phyloP scores from a whole-genome alignment of 2,888 invertebrate genomes.

The Microplitis manilae region DNA sequence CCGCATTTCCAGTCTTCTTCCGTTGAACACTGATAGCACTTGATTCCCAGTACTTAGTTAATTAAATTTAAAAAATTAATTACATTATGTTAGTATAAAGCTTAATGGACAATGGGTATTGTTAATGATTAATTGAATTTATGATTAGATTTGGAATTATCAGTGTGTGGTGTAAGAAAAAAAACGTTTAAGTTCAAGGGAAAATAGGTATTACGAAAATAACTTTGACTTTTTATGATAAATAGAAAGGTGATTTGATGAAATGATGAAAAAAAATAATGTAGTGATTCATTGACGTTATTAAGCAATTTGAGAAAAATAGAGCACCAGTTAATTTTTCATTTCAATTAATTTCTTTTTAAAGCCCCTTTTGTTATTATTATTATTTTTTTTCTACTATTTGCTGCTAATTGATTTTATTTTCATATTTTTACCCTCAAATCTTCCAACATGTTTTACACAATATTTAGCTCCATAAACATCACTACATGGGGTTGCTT shows the following conservation, averaged over 20 bases:
- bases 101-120: not conserved
- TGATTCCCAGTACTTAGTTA: constrained; percentile 69
- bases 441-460: constrained; percentile 93
- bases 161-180: not conserved
- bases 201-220: not conserved
- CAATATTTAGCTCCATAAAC: constrained; percentile 92
- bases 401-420: constrained; percentile 21
- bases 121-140: not conserved
- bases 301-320: not conserved
- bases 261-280: not conserved
- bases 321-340: not conserved
- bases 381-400: constrained; percentile 31
- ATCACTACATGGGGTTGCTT: constrained; percentile 81
- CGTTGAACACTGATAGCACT: constrained; percentile 87
- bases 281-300: not conserved
- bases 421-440: constrained; percentile 79
- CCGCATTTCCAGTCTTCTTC: constrained; percentile 75
- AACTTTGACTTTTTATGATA: constrained; percentile 15
- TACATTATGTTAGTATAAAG: constrained; percentile 22
- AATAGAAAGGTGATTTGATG: constrained; percentile 11
- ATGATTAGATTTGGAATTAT: not conserved
- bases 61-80: constrained; percentile 25
- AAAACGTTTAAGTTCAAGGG: not conserved
- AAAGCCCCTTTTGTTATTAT: not conserved
- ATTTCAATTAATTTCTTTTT: constrained; percentile 22